These are phyloP conservation scores for Xanthia togata DNA, from an alignment of 2,888 invertebrate species.

Conservation along the genomic window DNA sequence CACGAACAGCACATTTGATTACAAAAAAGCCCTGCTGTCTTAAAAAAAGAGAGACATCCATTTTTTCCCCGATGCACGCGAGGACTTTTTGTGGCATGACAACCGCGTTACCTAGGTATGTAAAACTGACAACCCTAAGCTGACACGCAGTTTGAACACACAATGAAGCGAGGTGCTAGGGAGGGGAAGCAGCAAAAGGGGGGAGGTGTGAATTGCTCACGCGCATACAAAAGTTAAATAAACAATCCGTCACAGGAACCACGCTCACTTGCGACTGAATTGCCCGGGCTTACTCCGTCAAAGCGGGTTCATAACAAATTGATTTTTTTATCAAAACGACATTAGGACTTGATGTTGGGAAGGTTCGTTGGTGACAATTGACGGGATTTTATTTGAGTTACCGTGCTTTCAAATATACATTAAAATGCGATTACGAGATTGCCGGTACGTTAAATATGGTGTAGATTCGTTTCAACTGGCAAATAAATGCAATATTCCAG, in stretches of 20 bases:
- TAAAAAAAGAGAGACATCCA: slow-evolving; percentile 19
- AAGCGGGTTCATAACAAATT: slow-evolving; percentile 80
- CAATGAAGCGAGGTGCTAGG: slow-evolving; percentile 75
- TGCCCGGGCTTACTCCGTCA: slow-evolving; percentile 73
- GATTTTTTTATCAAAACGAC: slow-evolving; percentile 78
- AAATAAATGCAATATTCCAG: slow-evolving; percentile 59
- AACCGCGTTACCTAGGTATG: slow-evolving; percentile 46
- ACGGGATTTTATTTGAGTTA: slow-evolving; percentile 70
- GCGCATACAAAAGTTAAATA: slow-evolving; percentile 75
- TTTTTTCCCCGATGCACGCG: slow-evolving; percentile 39
- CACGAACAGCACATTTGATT: slow-evolving; percentile 16
- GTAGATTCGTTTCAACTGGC: slow-evolving; percentile 61
- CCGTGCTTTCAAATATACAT: slow-evolving; percentile 68
- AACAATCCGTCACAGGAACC: slow-evolving; percentile 80
- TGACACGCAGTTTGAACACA: slow-evolving; percentile 74
- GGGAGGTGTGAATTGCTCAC: slow-evolving; percentile 81
- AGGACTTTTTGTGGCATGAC: slow-evolving; percentile 39
- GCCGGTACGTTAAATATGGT: slow-evolving; percentile 55
- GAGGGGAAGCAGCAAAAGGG: slow-evolving; percentile 39
- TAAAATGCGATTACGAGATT: slow-evolving; percentile 68
- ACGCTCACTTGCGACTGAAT: slow-evolving; percentile 85
- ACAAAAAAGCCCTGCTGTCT: slow-evolving; percentile 25
- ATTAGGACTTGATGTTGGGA: slow-evolving; percentile 67
- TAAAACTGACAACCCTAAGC: slow-evolving; percentile 67
- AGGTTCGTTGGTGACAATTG: slow-evolving; percentile 66